phyloP scores from a whole-genome alignment of 2,888 invertebrate species.

The Acronicta leporina region DNA sequence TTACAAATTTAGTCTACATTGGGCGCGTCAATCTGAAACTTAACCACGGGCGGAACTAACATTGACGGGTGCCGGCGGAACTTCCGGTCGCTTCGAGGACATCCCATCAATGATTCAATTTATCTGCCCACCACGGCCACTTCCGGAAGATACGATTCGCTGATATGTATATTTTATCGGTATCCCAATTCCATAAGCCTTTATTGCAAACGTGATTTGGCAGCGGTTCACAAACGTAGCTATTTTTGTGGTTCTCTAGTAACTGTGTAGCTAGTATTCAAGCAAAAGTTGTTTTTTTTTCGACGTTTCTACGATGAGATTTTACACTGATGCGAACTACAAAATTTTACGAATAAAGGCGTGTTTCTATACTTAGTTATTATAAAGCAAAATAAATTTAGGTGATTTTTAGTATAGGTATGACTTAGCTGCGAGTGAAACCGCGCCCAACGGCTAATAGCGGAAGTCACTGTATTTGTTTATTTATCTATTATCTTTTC shows the following conservation, averaged over 20 bases:
- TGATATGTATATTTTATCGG: conserved; percentile 44
- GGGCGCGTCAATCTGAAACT: conserved; percentile 60
- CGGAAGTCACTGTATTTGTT: too few relatives aligned
- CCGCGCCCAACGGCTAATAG: too few relatives aligned
- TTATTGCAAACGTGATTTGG: conserved; percentile 28
- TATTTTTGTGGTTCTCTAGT: neutral
- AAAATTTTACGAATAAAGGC: too few relatives aligned
- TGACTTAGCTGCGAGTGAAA: too few relatives aligned
- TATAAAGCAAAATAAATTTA: too few relatives aligned
- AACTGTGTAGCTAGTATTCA: too few relatives aligned
- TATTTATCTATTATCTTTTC: too few relatives aligned
- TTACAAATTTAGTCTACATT: conserved; percentile 63
- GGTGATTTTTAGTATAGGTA: too few relatives aligned
- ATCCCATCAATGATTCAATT: conserved; percentile 73
- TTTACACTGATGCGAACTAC: too few relatives aligned
- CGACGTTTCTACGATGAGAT: too few relatives aligned
- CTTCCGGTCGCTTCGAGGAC: conserved; percentile 54
- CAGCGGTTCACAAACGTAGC: neutral
- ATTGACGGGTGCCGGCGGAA: conserved; percentile 53
- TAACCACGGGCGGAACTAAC: conserved; percentile 56
- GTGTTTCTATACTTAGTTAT: too few relatives aligned
- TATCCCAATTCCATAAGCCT: conserved; percentile 34
- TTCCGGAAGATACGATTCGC: conserved; percentile 41
- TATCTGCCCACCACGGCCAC: conserved; percentile 55
- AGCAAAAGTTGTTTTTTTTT: too few relatives aligned